Evolutionary conservation across 2,888 invertebrate genomes (phyloP).

Genomic region (Osedax fenrisi): DNA sequence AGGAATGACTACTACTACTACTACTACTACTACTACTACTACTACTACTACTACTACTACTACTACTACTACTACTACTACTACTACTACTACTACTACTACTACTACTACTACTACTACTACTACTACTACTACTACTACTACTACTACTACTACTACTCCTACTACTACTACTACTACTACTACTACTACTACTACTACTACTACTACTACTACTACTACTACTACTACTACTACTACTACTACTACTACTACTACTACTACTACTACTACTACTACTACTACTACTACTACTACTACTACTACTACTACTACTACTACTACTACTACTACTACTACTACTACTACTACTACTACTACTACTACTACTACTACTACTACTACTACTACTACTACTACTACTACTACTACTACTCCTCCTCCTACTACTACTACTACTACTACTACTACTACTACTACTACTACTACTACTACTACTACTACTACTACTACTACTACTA

Average conservation of each 20-base stretch:
- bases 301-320: not conserved
- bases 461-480: no score
- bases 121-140: not conserved
- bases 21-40: constrained; percentile 8
- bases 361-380: not conserved
- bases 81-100: not conserved
- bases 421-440: not conserved
- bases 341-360: not conserved
- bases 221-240: no score
- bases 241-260: not conserved
- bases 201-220: not conserved
- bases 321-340: not conserved
- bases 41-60: constrained; percentile 2
- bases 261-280: not conserved
- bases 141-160: not conserved
- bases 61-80: not conserved
- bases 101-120: not conserved
- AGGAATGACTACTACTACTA: no score
- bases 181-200: not conserved
- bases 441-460: no score
- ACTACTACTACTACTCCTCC: not conserved
- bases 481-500: not conserved
- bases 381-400: not conserved
- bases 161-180: not conserved
- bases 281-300: not conserved